These are phyloP conservation scores for Lordiphosa mommai DNA, from an alignment of 1,140 invertebrate species.

Conservation along the genomic window DNA sequence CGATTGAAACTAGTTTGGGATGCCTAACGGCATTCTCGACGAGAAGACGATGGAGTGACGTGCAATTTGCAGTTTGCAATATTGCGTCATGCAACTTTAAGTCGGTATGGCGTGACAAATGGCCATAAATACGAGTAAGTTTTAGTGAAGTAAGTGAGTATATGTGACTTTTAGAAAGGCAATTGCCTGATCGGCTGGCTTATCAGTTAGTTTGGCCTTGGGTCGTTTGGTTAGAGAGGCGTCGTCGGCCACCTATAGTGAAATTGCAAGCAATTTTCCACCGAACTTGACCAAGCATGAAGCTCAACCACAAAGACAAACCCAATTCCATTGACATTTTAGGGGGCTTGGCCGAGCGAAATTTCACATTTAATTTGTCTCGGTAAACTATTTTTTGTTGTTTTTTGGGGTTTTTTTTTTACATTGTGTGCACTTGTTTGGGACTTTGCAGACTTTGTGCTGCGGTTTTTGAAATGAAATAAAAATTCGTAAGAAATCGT, in stretches of 20 bases:
- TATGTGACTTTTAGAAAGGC: slow-evolving; percentile 60
- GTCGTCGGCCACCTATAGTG: slow-evolving; percentile 1
- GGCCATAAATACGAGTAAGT: slow-evolving; percentile 34
- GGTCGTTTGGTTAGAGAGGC: not conserved
- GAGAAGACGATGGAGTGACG: no score
- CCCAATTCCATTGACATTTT: no score
- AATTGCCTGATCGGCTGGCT: slow-evolving; percentile 12
- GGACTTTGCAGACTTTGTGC: no score
- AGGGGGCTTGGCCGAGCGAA: slow-evolving; percentile 10
- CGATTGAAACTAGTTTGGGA: slow-evolving; percentile 26
- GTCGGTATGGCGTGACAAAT: slow-evolving; percentile 52
- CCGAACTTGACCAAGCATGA: not conserved
- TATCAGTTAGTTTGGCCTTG: slow-evolving; percentile 41
- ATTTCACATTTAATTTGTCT: slow-evolving; percentile 29
- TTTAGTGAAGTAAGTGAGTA: slow-evolving; percentile 10
- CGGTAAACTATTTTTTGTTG: not conserved
- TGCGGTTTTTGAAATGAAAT: no score
- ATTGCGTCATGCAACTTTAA: slow-evolving; percentile 37
- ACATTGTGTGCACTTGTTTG: not conserved
- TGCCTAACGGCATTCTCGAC: not conserved
- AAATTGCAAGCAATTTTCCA: not conserved
- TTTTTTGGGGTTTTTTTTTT: no score
- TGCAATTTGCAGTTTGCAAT: slow-evolving; percentile 8
- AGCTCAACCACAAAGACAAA: not conserved
- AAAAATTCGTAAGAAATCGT: no score